Conservation (phyloP, 2,888 invertebrate genomes). For the Eucriotettix oculatus region DNA sequence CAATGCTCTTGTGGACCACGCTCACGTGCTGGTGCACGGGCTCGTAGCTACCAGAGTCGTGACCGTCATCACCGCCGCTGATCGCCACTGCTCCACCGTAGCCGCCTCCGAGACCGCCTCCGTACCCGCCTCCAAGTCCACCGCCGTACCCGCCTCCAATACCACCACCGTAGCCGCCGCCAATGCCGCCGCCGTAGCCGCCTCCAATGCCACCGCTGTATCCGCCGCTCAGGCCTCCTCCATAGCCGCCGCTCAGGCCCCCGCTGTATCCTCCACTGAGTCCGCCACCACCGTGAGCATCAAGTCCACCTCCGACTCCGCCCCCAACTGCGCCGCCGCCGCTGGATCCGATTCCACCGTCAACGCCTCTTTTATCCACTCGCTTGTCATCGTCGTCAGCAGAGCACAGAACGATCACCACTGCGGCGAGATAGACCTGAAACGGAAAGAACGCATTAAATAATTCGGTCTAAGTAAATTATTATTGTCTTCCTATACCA, state of each 20-base stretch:
- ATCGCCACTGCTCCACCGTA: neutral
- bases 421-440: too few relatives aligned
- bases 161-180: neutral
- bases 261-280: neutral
- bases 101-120: neutral
- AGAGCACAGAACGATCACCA: too few relatives aligned
- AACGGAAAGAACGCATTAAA: too few relatives aligned
- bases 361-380: neutral
- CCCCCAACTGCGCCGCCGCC: neutral
- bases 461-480: too few relatives aligned
- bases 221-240: neutral
- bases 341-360: neutral
- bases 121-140: too few relatives aligned
- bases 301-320: neutral
- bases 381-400: too few relatives aligned
- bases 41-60: slow-evolving; percentile 3
- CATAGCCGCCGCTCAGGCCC: neutral
- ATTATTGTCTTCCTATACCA: too few relatives aligned
- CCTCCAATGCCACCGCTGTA: neutral
- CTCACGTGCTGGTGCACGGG: slow-evolving; percentile 1
- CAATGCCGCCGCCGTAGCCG: neutral
- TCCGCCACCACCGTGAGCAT: neutral
- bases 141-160: neutral
- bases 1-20: neutral
- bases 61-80: neutral